Base-by-base conservation (phyloP, 2,888 invertebrate genomes). In the Zootermopsis nevadensis region DNA sequence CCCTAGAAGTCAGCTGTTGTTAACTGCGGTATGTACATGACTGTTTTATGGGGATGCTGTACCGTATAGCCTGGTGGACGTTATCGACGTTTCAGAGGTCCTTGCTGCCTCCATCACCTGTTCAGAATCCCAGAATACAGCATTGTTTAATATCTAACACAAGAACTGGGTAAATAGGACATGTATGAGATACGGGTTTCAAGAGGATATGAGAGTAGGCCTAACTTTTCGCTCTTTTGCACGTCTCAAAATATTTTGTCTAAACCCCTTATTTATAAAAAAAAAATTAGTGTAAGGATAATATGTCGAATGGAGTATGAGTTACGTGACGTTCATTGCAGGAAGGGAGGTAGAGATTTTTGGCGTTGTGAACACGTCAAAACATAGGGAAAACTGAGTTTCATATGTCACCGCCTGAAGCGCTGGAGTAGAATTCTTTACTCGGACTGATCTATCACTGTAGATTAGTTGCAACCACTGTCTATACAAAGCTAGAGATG, bases 321-420 rank as follows among this genome's bases (percentile, higher is more conserved):
- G 60, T 60, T 60, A 60, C 60, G n/a, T 60, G 7, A n/a, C 48
- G 12, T 1, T 12, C 19, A 42, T 15, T 60, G 15, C 60, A 10
- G 60, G 2, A 27, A 60, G 60, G 60, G 60, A 27, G 12, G 55
- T 22, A 19, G 1, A 55, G 55, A 55, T 55, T 55, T 22, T 12
- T 55, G 60, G 60, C 60, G 60, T 79, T 35, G 66, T 33, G 79
- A 79, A 55, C 66, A 79, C n/a, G 79, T 79, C 81, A 81, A 81
- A 67, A 81, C 69, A 69, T 42, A 42, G 81, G 48, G 72, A 74
- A 53, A 82, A 76, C 27, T 12, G 53, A 53, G 82, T 82, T 82
- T 82, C 82, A 60, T 27, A 69, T 82, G 74, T 76, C 82, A 60
- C n/a, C 42, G 82, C 82, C 82, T 35, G 27, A 22, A 60, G 76